A percentile compares a stretch with the other conserved stretches of the same genome.
Conservation (phyloP, 2,888 invertebrate species). For the Tetranychus truncatus region DNA sequence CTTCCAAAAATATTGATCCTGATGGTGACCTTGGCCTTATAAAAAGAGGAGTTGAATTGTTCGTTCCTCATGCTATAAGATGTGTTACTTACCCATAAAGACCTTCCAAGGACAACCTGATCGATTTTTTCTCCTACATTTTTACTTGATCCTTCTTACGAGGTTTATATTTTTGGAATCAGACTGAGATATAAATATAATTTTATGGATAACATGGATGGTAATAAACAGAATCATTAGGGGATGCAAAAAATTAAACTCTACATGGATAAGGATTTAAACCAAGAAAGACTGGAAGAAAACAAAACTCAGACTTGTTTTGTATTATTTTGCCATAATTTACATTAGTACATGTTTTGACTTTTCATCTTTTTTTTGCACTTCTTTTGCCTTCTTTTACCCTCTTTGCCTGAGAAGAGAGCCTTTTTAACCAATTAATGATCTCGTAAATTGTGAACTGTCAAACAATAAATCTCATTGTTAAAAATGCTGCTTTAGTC, state of each 20-base stretch:
- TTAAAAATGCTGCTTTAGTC: not conserved
- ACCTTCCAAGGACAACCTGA: not conserved
- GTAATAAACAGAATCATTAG: not conserved
- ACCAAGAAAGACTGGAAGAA: not conserved
- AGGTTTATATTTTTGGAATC: no score
- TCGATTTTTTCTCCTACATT: not conserved
- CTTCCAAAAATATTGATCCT: not conserved
- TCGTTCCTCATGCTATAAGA: not conserved
- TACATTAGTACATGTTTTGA: not conserved
- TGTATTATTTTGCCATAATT: not conserved
- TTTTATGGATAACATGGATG: not conserved
- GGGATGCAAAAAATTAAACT: not conserved
- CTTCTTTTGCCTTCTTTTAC: not conserved
- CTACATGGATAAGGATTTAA: not conserved
- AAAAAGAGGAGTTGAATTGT: not conserved
- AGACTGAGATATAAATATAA: not conserved
- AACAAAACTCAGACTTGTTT: not conserved
- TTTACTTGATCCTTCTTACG: not conserved
- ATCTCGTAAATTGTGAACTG: not conserved
- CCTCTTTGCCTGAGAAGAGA: not conserved
- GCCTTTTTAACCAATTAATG: not conserved
- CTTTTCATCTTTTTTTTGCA: not conserved
- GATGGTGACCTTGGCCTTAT: not conserved
- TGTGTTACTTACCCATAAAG: constrained; percentile 1
- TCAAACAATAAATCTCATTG: not conserved